phyloP scores from a whole-genome alignment of 2,888 invertebrate genomes.

The Hipparchia semele region DNA sequence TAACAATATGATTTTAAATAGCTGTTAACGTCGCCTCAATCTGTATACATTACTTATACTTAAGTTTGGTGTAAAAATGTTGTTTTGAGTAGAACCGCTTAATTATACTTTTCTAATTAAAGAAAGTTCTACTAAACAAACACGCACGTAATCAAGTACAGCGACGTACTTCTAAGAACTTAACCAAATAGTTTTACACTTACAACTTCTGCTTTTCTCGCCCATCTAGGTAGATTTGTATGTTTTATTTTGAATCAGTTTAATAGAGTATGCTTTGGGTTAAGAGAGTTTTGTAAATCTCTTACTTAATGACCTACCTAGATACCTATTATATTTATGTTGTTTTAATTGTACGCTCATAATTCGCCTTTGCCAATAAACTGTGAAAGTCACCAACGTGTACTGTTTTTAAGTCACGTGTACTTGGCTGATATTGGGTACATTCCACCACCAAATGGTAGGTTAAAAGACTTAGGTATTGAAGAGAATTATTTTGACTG shows the following conservation, averaged over 20 bases:
- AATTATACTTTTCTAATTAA: constrained; percentile 33
- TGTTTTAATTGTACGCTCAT: too few relatives aligned
- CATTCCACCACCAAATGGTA: too few relatives aligned
- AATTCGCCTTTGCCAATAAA: too few relatives aligned
- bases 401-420: too few relatives aligned
- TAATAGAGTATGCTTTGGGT: background rate
- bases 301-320: too few relatives aligned
- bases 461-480: too few relatives aligned
- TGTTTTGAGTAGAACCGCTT: constrained; percentile 24
- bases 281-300: too few relatives aligned
- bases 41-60: background rate
- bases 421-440: too few relatives aligned
- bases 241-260: background rate
- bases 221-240: background rate
- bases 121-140: constrained; percentile 20
- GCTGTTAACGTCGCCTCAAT: background rate
- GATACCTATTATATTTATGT: too few relatives aligned
- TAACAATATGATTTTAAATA: too few relatives aligned
- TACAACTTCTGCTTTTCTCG: constrained; percentile 21
- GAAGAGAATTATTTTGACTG: too few relatives aligned
- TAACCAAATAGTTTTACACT: constrained; percentile 21
- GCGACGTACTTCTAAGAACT: constrained; percentile 20
- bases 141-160: constrained; percentile 24
- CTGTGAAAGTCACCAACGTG: too few relatives aligned
- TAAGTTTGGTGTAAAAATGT: constrained; percentile 15